Conservation (phyloP, 2,797 vertebrate species). For the Lithobates pipiens region DNA sequence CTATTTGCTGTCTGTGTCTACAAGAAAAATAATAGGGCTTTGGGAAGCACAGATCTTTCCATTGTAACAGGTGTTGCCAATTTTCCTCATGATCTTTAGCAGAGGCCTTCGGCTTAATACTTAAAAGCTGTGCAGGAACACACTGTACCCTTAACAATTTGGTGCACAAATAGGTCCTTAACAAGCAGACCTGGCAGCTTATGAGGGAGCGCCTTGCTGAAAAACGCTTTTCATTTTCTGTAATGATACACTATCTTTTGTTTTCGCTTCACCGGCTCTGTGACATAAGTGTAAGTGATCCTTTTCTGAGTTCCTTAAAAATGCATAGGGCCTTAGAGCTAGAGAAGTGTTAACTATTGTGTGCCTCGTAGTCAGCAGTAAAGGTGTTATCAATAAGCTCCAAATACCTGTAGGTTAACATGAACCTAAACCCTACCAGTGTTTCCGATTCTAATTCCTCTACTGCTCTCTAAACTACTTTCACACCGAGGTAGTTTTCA, state of each 20-base stretch:
- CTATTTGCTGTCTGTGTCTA: neutral
- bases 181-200: slow-evolving; percentile 12
- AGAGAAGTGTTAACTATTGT: slow-evolving; percentile 9
- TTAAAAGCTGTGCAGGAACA: slow-evolving; percentile 23
- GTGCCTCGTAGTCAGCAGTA: too few relatives aligned
- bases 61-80: slow-evolving; percentile 1
- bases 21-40: neutral
- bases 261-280: slow-evolving; percentile 54
- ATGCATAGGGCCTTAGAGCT: slow-evolving; percentile 20
- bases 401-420: neutral
- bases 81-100: slow-evolving; percentile 1
- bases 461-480: neutral
- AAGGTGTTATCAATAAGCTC: neutral
- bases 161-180: slow-evolving; percentile 26
- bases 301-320: slow-evolving; percentile 46
- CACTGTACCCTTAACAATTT: slow-evolving; percentile 18
- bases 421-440: neutral
- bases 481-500: too few relatives aligned
- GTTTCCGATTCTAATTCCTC: neutral
- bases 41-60: neutral
- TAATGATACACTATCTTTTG: slow-evolving; percentile 34
- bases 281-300: slow-evolving; percentile 58
- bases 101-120: neutral
- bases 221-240: slow-evolving; percentile 61
- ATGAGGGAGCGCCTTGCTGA: neutral